Evolutionary conservation across 2,113 vertebrate genomes (phyloP).

Genomic region (Clarias gariepinus): DNA sequence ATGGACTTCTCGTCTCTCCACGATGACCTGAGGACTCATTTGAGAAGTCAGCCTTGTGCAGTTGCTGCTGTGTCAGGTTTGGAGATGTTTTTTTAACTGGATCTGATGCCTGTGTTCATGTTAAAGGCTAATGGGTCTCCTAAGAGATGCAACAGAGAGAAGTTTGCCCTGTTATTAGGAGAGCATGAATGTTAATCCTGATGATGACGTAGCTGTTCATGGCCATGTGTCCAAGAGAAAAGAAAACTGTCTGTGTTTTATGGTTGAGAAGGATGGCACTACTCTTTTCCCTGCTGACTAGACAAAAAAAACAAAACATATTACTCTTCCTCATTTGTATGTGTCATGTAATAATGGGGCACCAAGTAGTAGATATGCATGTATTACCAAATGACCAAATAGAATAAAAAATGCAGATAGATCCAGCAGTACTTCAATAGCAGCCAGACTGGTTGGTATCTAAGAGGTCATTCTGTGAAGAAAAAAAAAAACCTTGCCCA

Average conservation of each 20-base stretch:
- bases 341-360: neutral
- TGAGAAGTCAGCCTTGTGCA: neutral
- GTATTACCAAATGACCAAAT: neutral
- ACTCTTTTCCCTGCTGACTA: neutral
- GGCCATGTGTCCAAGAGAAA: neutral
- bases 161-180: neutral
- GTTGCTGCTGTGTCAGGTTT: neutral
- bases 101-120: neutral
- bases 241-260: neutral
- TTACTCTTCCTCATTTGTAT: neutral
- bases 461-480: neutral
- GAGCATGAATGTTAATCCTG: neutral
- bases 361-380: neutral
- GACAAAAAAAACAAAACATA: neutral
- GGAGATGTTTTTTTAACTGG: neutral
- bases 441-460: conserved; percentile 4
- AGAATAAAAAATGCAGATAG: neutral
- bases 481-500: neutral
- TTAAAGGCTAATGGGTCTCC: neutral
- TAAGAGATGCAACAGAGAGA: neutral
- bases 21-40: neutral
- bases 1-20: neutral
- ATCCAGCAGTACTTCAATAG: neutral
- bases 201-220: neutral
- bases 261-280: neutral